phyloP scores from a whole-genome alignment of 1,140 invertebrate species.

The Pissodes strobi region DNA sequence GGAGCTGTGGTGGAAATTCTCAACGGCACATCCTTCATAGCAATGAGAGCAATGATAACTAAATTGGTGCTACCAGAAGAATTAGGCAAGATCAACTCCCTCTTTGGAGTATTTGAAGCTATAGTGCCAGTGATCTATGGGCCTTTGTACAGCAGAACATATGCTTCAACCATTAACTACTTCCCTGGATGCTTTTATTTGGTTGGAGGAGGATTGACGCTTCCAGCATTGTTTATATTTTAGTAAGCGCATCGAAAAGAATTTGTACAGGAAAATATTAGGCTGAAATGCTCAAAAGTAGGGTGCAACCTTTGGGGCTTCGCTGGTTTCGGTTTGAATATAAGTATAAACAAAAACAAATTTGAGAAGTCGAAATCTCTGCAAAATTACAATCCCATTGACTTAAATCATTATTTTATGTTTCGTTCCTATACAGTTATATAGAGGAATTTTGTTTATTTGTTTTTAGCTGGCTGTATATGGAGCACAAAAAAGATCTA shows the following conservation, averaged over 20 bases:
- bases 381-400: no score
- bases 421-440: not conserved
- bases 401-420: no score
- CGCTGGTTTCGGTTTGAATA: no score
- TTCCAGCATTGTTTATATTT: constrained; percentile 76
- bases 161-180: constrained; percentile 69
- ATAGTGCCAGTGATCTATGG: constrained; percentile 77
- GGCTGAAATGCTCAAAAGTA: not conserved
- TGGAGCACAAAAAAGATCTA: constrained; percentile 56
- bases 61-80: constrained; percentile 74
- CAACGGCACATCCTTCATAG: constrained; percentile 77
- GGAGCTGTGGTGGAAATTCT: constrained; percentile 74
- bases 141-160: constrained; percentile 76
- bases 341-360: no score
- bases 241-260: no score
- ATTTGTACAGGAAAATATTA: not conserved
- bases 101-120: constrained; percentile 77
- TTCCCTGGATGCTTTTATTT: constrained; percentile 80
- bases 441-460: constrained; percentile 14
- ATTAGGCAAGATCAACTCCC: constrained; percentile 77
- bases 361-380: no score
- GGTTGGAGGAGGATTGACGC: constrained; percentile 72
- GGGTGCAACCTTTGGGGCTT: not conserved
- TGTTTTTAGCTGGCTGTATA: constrained; percentile 60
- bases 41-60: constrained; percentile 75